These are phyloP conservation scores for Stratiolaelaps scimitus DNA, from an alignment of 1,140 invertebrate genomes.

Conservation along the genomic window DNA sequence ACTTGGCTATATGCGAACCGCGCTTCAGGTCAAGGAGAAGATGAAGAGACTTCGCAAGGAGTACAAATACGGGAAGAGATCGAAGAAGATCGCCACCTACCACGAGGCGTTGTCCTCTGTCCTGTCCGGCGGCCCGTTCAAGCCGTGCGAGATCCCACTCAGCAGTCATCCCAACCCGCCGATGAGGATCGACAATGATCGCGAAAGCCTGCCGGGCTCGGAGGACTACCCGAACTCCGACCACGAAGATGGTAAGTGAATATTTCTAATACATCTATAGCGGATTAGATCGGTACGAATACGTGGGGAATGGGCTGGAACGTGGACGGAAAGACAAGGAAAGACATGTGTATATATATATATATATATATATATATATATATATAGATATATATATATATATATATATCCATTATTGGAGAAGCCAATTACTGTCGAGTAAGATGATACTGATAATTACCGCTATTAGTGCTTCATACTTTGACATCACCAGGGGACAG, in stretches of 20 bases:
- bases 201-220: slow-evolving; percentile 10
- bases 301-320: no score
- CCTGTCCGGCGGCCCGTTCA: slow-evolving; percentile 9
- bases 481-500: no score
- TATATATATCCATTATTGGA: no score
- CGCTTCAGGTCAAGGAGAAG: slow-evolving; percentile 25
- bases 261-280: no score
- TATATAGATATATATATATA: no score
- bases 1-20: slow-evolving; percentile 19
- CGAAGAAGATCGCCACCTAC: slow-evolving; percentile 28
- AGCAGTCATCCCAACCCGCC: slow-evolving; percentile 24
- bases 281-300: no score
- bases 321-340: no score
- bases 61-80: slow-evolving; percentile 23
- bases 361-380: no score
- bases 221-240: slow-evolving; percentile 25
- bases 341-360: no score
- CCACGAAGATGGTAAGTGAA: slow-evolving; percentile 13
- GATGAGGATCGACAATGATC: slow-evolving; percentile 25
- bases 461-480: no score
- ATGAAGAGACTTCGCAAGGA: slow-evolving; percentile 21
- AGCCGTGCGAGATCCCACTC: slow-evolving; percentile 18
- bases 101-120: slow-evolving; percentile 22
- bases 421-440: no score
- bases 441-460: no score